Evolutionary conservation across 2,113 vertebrate genomes (phyloP).

Genomic region (Mionectes macconnelli): DNA sequence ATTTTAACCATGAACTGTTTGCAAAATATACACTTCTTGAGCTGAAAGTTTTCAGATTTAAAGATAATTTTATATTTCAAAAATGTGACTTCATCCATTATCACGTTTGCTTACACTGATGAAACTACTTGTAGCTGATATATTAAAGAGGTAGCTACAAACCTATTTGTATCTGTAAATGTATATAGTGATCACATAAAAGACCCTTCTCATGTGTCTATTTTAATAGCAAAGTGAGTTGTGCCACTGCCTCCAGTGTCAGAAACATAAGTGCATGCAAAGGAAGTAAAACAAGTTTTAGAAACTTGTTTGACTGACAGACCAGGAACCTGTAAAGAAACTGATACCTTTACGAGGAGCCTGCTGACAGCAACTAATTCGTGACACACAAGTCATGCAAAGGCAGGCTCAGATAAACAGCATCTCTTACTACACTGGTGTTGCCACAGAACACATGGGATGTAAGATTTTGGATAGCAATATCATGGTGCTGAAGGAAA

Average conservation of each 20-base stretch:
- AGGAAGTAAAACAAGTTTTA: constrained; percentile 23
- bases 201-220: constrained; percentile 7
- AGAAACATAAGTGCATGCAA: constrained; percentile 27
- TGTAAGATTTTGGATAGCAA: constrained; percentile 47
- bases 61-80: constrained; percentile 67
- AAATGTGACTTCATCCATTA: constrained; percentile 42
- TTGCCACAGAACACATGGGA: constrained; percentile 15
- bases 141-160: constrained; percentile 10
- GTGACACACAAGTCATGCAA: background rate
- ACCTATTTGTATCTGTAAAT: constrained; percentile 1
- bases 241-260: background rate
- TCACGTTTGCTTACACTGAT: constrained; percentile 45
- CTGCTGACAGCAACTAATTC: background rate
- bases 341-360: background rate
- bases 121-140: background rate
- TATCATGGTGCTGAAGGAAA: constrained; percentile 77
- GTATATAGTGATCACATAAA: background rate
- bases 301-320: background rate
- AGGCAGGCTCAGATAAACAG: constrained; percentile 7
- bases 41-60: constrained; percentile 66
- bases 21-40: constrained; percentile 42
- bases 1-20: constrained; percentile 62
- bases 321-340: background rate
- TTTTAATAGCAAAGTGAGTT: constrained; percentile 49
- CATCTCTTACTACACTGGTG: background rate